Percentiles rank a stretch among this genome's conserved stretches.
Conservation (phyloP, 1,140 invertebrate species). For the Camponotus pennsylvanicus region DNA sequence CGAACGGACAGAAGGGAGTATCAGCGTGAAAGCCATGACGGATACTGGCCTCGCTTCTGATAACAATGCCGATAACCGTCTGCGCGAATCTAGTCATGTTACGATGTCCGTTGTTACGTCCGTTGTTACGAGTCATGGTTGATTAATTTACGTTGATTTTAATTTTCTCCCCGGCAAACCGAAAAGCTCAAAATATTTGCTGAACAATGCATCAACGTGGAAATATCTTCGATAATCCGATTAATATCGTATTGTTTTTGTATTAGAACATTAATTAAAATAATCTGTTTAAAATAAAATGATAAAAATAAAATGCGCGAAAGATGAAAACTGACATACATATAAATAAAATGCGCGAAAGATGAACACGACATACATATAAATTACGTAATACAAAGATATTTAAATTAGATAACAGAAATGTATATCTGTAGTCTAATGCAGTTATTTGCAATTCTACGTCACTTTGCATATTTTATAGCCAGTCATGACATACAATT, state of each 20-base stretch:
- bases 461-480: neutral
- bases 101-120: neutral
- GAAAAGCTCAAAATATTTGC: neutral
- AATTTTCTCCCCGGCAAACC: conserved; percentile 11
- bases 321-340: neutral
- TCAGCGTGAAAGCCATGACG: conserved; percentile 32
- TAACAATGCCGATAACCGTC: conserved; percentile 32
- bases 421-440: neutral
- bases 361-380: neutral
- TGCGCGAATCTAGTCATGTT: neutral
- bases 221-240: conserved; percentile 10
- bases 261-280: neutral
- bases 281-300: too few species aligned
- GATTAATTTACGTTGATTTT: conserved; percentile 50
- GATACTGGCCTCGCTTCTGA: conserved; percentile 27
- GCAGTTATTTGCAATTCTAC: neutral
- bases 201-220: neutral
- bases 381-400: neutral
- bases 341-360: neutral
- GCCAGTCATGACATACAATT: neutral
- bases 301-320: neutral
- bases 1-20: conserved; percentile 32
- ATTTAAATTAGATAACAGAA: neutral
- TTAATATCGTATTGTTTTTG: neutral
- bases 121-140: conserved; percentile 17